Conservation (phyloP, 2,113 vertebrate genomes). For the Cebidichthys violaceus region DNA sequence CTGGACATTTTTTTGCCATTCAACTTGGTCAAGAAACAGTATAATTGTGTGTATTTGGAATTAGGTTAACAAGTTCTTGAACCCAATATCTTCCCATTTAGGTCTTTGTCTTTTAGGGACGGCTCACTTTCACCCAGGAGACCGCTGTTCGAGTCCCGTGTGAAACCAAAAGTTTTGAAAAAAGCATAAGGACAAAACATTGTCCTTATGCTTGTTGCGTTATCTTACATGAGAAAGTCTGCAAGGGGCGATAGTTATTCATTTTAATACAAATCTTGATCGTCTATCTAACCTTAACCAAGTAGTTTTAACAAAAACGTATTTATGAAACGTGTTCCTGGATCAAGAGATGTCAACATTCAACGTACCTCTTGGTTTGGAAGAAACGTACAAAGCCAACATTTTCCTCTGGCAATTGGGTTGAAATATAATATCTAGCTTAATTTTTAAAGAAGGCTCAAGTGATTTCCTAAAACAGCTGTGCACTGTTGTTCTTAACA, state of each 20-base stretch:
- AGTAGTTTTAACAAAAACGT: neutral
- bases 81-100: neutral
- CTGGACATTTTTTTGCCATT: neutral
- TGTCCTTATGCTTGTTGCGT: neutral
- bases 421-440: neutral
- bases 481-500: neutral
- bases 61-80: neutral
- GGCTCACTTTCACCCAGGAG: neutral
- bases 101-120: neutral
- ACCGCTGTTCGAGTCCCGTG: neutral
- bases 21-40: neutral
- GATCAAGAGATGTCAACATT: neutral
- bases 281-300: no score
- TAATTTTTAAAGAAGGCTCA: neutral
- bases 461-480: neutral
- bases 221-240: neutral
- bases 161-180: neutral
- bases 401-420: neutral
- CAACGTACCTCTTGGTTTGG: neutral
- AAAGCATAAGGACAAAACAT: no score
- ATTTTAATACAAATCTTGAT: neutral
- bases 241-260: neutral
- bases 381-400: neutral
- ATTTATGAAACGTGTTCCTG: neutral
- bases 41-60: neutral